These are phyloP conservation scores for Parnassius apollo DNA, from an alignment of 2,888 invertebrate species.

Conservation along the genomic window DNA sequence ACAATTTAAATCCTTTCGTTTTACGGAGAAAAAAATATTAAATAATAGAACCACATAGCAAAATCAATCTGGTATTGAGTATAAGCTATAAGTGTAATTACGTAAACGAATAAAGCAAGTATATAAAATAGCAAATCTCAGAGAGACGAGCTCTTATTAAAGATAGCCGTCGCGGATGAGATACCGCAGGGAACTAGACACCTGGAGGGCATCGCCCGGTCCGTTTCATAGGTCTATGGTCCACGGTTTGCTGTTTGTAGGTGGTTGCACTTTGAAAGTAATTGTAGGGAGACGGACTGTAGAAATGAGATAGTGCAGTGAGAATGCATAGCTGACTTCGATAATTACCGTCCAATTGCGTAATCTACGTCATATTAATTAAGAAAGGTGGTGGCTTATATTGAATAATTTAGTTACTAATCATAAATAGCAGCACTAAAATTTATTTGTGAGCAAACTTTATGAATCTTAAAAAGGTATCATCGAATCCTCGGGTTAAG, in stretches of 20 bases:
- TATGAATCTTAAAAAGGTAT: too few species aligned
- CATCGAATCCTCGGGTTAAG: too few species aligned
- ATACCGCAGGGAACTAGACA: constrained; percentile 52
- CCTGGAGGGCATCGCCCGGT: constrained; percentile 58
- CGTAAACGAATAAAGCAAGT: constrained; percentile 25
- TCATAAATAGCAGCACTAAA: too few species aligned
- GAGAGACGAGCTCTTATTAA: constrained; percentile 29
- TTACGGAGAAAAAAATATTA: too few species aligned
- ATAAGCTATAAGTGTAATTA: constrained; percentile 14
- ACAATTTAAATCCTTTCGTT: too few species aligned
- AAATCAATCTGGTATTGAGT: not conserved
- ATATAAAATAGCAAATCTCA: constrained; percentile 4
- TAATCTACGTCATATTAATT: constrained; percentile 1
- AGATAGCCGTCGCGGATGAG: constrained; percentile 45
- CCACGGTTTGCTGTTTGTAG: constrained; percentile 41
- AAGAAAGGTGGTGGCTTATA: too few species aligned
- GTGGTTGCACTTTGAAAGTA: constrained; percentile 20
- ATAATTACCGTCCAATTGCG: constrained; percentile 30
- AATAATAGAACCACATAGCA: not conserved
- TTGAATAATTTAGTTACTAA: too few species aligned
- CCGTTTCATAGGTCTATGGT: constrained; percentile 54
- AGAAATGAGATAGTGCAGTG: not conserved
- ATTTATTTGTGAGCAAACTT: too few species aligned
- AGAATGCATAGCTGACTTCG: too few species aligned
- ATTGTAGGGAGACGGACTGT: constrained; percentile 16